phyloP scores from a whole-genome alignment of 1,140 invertebrate species.

The Tribolium castaneum region DNA sequence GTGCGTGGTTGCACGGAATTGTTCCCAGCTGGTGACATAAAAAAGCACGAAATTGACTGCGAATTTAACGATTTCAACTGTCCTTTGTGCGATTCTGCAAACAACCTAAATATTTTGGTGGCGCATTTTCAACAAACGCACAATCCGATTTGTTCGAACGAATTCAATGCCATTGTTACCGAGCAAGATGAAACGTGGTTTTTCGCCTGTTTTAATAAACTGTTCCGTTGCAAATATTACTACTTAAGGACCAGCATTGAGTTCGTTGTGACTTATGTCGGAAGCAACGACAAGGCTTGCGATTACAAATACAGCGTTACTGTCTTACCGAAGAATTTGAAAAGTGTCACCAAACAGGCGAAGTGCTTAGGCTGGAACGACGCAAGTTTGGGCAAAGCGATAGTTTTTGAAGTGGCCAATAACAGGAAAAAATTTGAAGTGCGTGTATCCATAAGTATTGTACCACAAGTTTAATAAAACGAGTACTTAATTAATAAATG shows the following conservation, averaged over 20 bases:
- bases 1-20: slow-evolving; percentile 47
- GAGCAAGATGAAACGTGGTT: slow-evolving; percentile 43
- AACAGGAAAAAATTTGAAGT: background rate
- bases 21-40: slow-evolving; percentile 23
- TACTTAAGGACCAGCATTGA: slow-evolving; percentile 43
- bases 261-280: slow-evolving; percentile 48
- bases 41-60: slow-evolving; percentile 49
- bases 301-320: slow-evolving; percentile 42
- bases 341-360: slow-evolving; percentile 12
- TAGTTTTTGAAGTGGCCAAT: background rate
- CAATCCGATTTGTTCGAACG: slow-evolving; percentile 24
- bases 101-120: slow-evolving; percentile 14
- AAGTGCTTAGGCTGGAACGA: slow-evolving; percentile 51
- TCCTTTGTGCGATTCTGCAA: slow-evolving; percentile 41
- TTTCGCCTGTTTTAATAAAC: slow-evolving; percentile 45
- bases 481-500: background rate
- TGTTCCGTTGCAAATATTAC: slow-evolving; percentile 49
- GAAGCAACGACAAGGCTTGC: slow-evolving; percentile 43
- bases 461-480: background rate
- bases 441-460: background rate
- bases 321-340: background rate
- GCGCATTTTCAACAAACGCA: slow-evolving; percentile 44
- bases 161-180: slow-evolving; percentile 34
- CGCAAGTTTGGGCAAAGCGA: slow-evolving; percentile 36
- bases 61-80: slow-evolving; percentile 50